Conservation (phyloP, 2,113 vertebrate genomes). For the Ginglymostoma cirratum region DNA sequence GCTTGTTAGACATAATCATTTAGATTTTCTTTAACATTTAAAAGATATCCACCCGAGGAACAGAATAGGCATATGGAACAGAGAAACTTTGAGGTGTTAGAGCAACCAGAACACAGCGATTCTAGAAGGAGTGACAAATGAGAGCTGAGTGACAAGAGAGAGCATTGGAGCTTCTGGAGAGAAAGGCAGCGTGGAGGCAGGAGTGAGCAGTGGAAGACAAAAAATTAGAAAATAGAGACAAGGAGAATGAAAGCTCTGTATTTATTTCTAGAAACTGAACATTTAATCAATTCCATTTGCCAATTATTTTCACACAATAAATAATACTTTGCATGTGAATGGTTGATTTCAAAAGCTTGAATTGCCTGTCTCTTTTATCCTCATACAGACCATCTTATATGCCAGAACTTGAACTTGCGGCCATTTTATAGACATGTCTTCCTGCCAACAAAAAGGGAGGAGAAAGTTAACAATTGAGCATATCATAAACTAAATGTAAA, state of each 20-base stretch:
- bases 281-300: background rate
- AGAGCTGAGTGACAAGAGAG: background rate
- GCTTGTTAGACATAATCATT: background rate
- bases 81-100: background rate
- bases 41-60: background rate
- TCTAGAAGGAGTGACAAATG: background rate
- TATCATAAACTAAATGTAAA: background rate
- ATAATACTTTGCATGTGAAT: background rate
- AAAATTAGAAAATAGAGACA: background rate
- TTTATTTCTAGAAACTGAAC: background rate
- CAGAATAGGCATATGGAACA: background rate
- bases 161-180: background rate
- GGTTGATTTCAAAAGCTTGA: background rate
- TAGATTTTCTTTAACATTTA: background rate
- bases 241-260: background rate
- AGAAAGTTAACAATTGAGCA: background rate
- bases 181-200: background rate
- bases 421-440: too few species aligned
- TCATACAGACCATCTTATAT: background rate
- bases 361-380: background rate
- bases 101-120: background rate
- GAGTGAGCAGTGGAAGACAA: background rate
- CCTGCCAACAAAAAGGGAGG: background rate
- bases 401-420: too few species aligned
- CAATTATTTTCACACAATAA: background rate